These are phyloP conservation scores for Gobius niger DNA, from an alignment of 2,113 vertebrate species.

Conservation along the genomic window DNA sequence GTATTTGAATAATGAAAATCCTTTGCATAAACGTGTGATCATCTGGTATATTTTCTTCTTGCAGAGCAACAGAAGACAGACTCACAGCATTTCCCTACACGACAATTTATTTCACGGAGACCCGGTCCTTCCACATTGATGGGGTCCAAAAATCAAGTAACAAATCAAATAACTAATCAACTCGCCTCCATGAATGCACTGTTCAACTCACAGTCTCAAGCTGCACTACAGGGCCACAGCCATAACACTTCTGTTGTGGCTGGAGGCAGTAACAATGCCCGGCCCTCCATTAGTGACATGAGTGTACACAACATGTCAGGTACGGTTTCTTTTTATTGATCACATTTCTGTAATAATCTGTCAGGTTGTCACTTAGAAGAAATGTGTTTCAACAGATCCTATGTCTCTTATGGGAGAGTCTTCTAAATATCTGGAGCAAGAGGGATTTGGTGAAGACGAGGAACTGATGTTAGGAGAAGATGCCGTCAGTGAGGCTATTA, in stretches of 20 bases:
- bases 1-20: neutral
- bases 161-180: constrained; percentile 63
- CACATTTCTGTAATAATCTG: neutral
- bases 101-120: constrained; percentile 70
- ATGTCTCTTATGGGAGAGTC: constrained; percentile 74
- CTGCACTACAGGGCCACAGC: constrained; percentile 67
- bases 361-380: neutral
- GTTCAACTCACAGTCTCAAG: constrained; percentile 68
- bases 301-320: constrained; percentile 61
- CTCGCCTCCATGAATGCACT: constrained; percentile 68
- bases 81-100: constrained; percentile 62
- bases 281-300: constrained; percentile 67
- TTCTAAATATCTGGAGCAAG: constrained; percentile 74
- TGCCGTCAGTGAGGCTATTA: constrained; percentile 66
- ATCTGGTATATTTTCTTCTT: constrained; percentile 10
- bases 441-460: constrained; percentile 75
- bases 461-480: constrained; percentile 74
- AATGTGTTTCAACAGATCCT: constrained; percentile 58
- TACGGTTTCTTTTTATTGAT: constrained; percentile 28
- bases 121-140: constrained; percentile 57
- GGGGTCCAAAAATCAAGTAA: constrained; percentile 63
- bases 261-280: constrained; percentile 42
- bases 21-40: neutral
- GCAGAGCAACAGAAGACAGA: constrained; percentile 73
- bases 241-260: constrained; percentile 47